Percentiles rank a stretch among this genome's conserved stretches.
Conservation (phyloP, 2,888 invertebrate genomes). For the Laothoe populi region DNA sequence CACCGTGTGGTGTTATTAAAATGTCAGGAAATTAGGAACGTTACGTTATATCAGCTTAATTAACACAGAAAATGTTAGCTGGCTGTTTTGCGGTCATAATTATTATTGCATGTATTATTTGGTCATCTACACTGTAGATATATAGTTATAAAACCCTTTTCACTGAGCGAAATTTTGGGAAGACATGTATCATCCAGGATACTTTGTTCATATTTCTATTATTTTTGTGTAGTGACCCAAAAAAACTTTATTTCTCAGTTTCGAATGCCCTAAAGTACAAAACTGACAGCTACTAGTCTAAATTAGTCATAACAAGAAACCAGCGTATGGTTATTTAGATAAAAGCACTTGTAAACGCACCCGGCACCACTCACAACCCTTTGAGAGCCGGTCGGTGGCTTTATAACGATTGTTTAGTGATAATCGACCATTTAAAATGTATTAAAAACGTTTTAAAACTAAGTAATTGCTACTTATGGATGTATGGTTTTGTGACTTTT, state of each 20-base stretch:
- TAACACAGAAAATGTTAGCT: conserved; percentile 16
- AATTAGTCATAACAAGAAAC: conserved; percentile 27
- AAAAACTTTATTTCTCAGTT: background rate
- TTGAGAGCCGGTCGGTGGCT: conserved; percentile 48
- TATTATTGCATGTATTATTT: conserved; percentile 17
- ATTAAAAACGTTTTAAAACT: conserved; percentile 38
- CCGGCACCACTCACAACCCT: conserved; percentile 73
- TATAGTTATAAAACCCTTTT: background rate
- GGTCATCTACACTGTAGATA: background rate
- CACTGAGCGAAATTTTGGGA: background rate
- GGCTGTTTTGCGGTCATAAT: conserved; percentile 5
- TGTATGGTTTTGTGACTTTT: conserved; percentile 16
- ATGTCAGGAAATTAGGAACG: conserved; percentile 25
- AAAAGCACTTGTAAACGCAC: conserved; percentile 46
- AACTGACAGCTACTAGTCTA: conserved; percentile 25
- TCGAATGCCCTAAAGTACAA: conserved; percentile 1
- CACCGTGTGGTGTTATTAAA: conserved; percentile 26
- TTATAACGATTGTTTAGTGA: conserved; percentile 56
- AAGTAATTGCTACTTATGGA: conserved; percentile 19
- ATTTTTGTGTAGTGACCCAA: no score
- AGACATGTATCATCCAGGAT: no score
- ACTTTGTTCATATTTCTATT: no score
- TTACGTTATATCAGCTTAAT: conserved; percentile 25
- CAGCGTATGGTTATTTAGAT: conserved; percentile 64
- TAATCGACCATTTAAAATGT: conserved; percentile 58